Conservation (phyloP, 2,797 vertebrate species). For the Sebastes taczanowskii region DNA sequence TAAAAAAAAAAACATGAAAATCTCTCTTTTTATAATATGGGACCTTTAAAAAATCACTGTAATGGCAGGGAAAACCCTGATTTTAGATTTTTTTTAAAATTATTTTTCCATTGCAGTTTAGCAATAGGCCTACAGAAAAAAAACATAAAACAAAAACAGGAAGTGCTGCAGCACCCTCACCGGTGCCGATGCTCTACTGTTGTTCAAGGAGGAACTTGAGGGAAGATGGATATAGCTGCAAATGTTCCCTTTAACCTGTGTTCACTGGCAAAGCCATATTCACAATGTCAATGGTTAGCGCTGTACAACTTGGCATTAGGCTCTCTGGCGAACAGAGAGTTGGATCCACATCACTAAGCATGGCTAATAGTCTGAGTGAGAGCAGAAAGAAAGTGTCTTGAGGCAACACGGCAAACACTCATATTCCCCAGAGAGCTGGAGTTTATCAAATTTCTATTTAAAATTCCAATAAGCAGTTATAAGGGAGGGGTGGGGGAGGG, state of each 20-base stretch:
- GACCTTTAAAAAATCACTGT: too few relatives aligned
- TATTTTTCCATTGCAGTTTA: neutral
- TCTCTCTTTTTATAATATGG: too few relatives aligned
- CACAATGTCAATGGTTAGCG: conserved; percentile 25
- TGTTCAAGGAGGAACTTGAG: neutral
- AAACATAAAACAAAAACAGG: neutral
- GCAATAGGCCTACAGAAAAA: too few relatives aligned
- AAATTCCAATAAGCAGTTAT: conserved; percentile 68
- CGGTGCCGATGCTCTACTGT: neutral
- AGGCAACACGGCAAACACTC: conserved; percentile 22
- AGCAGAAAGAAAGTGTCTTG: conserved; percentile 36
- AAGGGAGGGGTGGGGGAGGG: neutral
- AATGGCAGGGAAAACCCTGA: too few relatives aligned
- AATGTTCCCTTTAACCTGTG: conserved; percentile 34
- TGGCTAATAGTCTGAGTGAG: conserved; percentile 41
- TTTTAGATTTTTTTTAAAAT: too few relatives aligned
- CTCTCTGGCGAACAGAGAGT: conserved; percentile 34
- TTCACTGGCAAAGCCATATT: conserved; percentile 6
- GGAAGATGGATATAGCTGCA: neutral
- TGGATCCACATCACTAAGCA: conserved; percentile 38
- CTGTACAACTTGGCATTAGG: conserved; percentile 1
- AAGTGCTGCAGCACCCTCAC: neutral
- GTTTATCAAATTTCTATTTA: conserved; percentile 75
- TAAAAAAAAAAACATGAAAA: too few relatives aligned
- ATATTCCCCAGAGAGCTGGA: conserved; percentile 30